Evolutionary conservation across 2,113 vertebrate genomes (phyloP).

Genomic region (Parus major): DNA sequence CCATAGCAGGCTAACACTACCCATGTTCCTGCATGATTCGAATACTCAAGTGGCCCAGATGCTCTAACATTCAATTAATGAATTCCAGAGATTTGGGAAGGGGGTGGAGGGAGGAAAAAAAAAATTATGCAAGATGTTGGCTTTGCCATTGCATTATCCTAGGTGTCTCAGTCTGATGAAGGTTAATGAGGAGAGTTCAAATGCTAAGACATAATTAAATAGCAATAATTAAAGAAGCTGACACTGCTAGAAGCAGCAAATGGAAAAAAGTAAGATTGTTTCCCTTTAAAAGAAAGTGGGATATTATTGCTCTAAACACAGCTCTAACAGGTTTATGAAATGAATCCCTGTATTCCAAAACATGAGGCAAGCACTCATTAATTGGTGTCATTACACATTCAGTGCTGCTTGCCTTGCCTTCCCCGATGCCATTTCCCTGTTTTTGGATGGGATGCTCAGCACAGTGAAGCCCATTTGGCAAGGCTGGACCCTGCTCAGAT

Average conservation of each 20-base stretch:
- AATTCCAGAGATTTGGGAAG: constrained; percentile 43
- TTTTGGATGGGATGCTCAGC: not conserved
- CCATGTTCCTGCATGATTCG: constrained; percentile 58
- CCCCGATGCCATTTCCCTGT: not conserved
- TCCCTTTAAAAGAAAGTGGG: not conserved
- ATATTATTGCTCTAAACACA: not conserved
- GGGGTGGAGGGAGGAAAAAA: not conserved
- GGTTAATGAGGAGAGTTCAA: constrained; percentile 74
- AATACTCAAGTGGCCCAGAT: constrained; percentile 66
- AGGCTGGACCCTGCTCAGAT: not conserved
- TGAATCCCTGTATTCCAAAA: not conserved
- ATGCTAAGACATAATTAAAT: constrained; percentile 66
- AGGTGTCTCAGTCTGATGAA: constrained; percentile 59
- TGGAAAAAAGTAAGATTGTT: constrained; percentile 1
- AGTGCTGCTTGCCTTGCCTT: not conserved
- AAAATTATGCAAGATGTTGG: constrained; percentile 49
- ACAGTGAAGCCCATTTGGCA: constrained; percentile 7
- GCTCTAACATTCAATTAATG: constrained; percentile 71
- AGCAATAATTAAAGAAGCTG: constrained; percentile 69
- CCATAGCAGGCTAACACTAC: constrained; percentile 61
- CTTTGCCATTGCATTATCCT: constrained; percentile 51
- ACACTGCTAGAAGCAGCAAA: constrained; percentile 44
- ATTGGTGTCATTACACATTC: not conserved
- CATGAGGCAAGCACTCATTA: not conserved
- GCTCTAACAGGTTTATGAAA: not conserved